Conservation (phyloP, 2,888 invertebrate species). For the Acanthoscelides obtectus region DNA sequence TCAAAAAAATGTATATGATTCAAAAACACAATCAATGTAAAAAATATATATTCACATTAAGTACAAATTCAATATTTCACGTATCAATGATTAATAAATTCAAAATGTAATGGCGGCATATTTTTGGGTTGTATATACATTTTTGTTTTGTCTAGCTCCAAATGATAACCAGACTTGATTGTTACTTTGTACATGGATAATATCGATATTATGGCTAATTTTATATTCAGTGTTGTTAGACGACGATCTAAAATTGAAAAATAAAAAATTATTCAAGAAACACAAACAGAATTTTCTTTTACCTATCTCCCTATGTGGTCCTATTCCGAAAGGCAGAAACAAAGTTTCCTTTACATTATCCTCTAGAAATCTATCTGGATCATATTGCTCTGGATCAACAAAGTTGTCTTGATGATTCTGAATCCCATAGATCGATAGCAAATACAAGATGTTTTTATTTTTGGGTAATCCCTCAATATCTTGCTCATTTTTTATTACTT, state of each 20-base stretch:
- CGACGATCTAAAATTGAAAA: background rate
- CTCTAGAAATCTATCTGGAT: slow-evolving; percentile 29
- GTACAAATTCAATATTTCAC: background rate
- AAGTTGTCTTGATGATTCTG: slow-evolving; percentile 27
- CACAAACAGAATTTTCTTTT: slow-evolving; percentile 2
- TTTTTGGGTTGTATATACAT: background rate
- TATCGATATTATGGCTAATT: background rate
- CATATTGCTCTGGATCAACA: slow-evolving; percentile 27
- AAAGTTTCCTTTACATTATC: slow-evolving; percentile 15
- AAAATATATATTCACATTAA: background rate
- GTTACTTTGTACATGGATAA: background rate
- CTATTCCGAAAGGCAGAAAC: slow-evolving; percentile 27
- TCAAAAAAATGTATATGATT: no score
- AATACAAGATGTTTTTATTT: slow-evolving; percentile 19
- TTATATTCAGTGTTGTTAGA: background rate
- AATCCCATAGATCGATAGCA: slow-evolving; percentile 26
- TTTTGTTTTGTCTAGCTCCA: background rate
- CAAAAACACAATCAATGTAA: no score
- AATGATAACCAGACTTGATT: background rate
- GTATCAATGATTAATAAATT: background rate
- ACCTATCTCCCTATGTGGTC: slow-evolving; percentile 16
- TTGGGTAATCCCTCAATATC: slow-evolving; percentile 8
- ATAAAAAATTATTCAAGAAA: background rate
- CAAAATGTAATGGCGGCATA: background rate
- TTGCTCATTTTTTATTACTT: slow-evolving; percentile 5